Percentiles rank a stretch among this genome's conserved stretches.
Evolutionary conservation across 2,113 vertebrate species (phyloP).

Genomic region (Aegotheles bennettii): DNA sequence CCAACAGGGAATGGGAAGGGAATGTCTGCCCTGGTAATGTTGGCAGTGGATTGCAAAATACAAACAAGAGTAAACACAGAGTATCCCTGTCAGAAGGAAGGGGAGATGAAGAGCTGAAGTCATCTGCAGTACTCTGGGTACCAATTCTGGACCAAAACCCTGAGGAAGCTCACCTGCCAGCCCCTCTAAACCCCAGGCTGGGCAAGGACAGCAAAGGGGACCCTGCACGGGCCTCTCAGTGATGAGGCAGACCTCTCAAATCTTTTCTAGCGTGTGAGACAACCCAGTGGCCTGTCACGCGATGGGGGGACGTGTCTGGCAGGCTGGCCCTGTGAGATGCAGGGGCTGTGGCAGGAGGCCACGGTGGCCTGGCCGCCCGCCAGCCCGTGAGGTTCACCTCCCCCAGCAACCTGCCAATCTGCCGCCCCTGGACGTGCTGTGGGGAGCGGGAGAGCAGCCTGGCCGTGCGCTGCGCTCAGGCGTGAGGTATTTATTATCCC

Average conservation of each 20-base stretch:
- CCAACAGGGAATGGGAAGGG: rapidly evolving
- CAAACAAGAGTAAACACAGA: not conserved
- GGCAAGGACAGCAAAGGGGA: not conserved
- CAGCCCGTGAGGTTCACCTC: not conserved
- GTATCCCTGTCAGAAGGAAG: not conserved
- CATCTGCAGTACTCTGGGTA: not conserved
- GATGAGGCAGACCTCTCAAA: slow-evolving; percentile 20
- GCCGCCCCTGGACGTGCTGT: slow-evolving; percentile 1
- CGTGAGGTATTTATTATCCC: slow-evolving; percentile 10
- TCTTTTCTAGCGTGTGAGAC: slow-evolving; percentile 10
- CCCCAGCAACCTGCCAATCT: slow-evolving; percentile 44
- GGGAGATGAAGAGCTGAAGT: not conserved
- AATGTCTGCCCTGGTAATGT: not conserved
- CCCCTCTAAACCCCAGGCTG: not conserved
- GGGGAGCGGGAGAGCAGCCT: not conserved
- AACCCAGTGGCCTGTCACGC: slow-evolving; percentile 50
- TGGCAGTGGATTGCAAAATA: not conserved
- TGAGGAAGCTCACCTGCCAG: not conserved
- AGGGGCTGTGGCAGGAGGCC: slow-evolving; percentile 53
- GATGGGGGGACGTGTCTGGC: slow-evolving; percentile 52
- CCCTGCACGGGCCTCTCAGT: not conserved
- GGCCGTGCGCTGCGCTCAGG: not conserved
- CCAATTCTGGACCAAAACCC: not conserved
- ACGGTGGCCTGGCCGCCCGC: not conserved
- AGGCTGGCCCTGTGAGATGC: slow-evolving; percentile 12